Evolutionary conservation across 1,140 invertebrate species (phyloP).

Genomic region (Ceratitis capitata): DNA sequence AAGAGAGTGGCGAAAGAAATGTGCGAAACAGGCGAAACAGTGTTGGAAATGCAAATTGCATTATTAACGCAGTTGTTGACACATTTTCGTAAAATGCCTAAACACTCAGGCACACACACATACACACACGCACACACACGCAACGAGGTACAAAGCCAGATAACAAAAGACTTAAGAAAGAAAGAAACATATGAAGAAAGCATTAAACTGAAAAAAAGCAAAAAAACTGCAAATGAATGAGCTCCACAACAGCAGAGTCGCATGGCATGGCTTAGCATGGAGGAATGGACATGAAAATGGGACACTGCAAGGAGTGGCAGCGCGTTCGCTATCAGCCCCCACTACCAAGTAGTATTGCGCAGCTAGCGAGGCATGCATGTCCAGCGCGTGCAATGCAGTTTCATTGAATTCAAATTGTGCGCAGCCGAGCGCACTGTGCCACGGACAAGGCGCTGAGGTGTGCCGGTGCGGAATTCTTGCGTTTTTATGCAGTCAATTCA

Average conservation of each 20-base stretch:
- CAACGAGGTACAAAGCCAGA: no score
- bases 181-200: slow-evolving; percentile 17
- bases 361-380: neutral
- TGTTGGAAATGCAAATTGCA: slow-evolving; percentile 41
- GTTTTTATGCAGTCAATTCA: slow-evolving; percentile 11
- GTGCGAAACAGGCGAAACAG: neutral
- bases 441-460: neutral
- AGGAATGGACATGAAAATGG: slow-evolving; percentile 1
- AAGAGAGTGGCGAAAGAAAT: neutral
- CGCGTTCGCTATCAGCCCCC: neutral
- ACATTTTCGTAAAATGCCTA: slow-evolving; percentile 31
- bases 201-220: neutral
- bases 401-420: neutral
- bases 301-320: neutral
- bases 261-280: neutral
- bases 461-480: neutral
- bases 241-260: neutral
- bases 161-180: slow-evolving; percentile 37
- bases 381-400: slow-evolving; percentile 26
- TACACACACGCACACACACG: neutral
- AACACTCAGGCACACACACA: neutral
- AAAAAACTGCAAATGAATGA: neutral
- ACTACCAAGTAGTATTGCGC: neutral
- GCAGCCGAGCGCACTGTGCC: no score
- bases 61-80: slow-evolving; percentile 44